Conservation (phyloP, 2,888 invertebrate genomes). For the Phengaris alcon region DNA sequence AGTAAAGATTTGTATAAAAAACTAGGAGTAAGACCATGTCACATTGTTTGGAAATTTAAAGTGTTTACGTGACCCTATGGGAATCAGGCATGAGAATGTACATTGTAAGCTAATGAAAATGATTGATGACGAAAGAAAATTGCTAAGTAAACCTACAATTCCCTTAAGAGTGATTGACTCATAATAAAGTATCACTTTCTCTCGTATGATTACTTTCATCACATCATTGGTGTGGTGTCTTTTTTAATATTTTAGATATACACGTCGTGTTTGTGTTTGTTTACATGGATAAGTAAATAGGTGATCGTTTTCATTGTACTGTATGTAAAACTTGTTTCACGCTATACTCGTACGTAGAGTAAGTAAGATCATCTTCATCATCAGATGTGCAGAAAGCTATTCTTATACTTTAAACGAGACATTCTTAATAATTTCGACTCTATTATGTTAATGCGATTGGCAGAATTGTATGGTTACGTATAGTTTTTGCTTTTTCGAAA, state of each 20-base stretch:
- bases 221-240: background rate
- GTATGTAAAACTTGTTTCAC: too few relatives aligned
- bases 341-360: too few relatives aligned
- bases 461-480: too few relatives aligned
- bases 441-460: too few relatives aligned
- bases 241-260: background rate
- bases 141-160: constrained; percentile 6
- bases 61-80: constrained; percentile 3
- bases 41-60: too few relatives aligned
- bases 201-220: constrained; percentile 13
- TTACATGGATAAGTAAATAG: background rate
- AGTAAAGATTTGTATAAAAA: too few relatives aligned
- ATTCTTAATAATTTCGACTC: too few relatives aligned
- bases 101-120: constrained; percentile 7
- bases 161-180: constrained; percentile 16
- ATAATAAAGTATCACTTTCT: constrained; percentile 22
- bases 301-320: too few relatives aligned
- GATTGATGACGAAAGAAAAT: constrained; percentile 17
- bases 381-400: too few relatives aligned
- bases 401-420: too few relatives aligned
- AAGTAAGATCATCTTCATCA: too few relatives aligned
- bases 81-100: background rate
- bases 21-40: background rate
- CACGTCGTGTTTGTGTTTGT: background rate
- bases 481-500: too few relatives aligned